Evolutionary conservation across 2,888 invertebrate genomes (phyloP).

Genomic region (Synanthedon andrenaeformis): DNA sequence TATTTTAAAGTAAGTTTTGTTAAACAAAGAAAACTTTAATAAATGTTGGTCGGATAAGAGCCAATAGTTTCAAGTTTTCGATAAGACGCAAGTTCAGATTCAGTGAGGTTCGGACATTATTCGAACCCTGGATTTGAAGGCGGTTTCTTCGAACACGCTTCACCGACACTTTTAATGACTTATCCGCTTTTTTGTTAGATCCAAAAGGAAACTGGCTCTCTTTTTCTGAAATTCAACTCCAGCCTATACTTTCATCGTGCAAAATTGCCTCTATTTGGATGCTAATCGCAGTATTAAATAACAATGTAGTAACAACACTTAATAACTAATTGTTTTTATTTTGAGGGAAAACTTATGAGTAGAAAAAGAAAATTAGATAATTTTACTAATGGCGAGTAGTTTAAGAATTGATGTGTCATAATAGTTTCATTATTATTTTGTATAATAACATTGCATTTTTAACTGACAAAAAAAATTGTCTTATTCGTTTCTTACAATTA

Average conservation of each 20-base stretch:
- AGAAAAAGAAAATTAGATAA: too few relatives aligned
- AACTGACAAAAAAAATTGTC: too few relatives aligned
- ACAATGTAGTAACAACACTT: too few relatives aligned
- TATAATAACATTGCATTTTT: too few relatives aligned
- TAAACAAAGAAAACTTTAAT: conserved; percentile 33
- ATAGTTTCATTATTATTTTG: too few relatives aligned
- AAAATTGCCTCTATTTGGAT: too few relatives aligned
- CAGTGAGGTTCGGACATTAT: conserved; percentile 49
- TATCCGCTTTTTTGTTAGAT: conserved; percentile 42
- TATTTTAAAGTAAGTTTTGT: background rate
- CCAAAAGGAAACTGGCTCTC: conserved; percentile 31
- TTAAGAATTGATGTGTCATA: too few relatives aligned
- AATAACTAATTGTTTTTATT: too few relatives aligned
- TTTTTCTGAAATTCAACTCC: conserved; percentile 22
- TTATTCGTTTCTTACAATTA: too few relatives aligned
- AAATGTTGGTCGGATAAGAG: conserved; percentile 41
- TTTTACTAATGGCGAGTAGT: too few relatives aligned
- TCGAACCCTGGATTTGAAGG: conserved; percentile 19
- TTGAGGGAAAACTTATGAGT: too few relatives aligned
- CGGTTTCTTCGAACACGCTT: conserved; percentile 25
- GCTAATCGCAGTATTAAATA: too few relatives aligned
- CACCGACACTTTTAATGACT: conserved; percentile 64
- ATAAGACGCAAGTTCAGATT: conserved; percentile 37
- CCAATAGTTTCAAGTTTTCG: conserved; percentile 54
- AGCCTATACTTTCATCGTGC: conserved; percentile 4